These are phyloP conservation scores for Etheostoma nigrum DNA, from an alignment of 2,797 vertebrate genomes.

Conservation along the genomic window DNA sequence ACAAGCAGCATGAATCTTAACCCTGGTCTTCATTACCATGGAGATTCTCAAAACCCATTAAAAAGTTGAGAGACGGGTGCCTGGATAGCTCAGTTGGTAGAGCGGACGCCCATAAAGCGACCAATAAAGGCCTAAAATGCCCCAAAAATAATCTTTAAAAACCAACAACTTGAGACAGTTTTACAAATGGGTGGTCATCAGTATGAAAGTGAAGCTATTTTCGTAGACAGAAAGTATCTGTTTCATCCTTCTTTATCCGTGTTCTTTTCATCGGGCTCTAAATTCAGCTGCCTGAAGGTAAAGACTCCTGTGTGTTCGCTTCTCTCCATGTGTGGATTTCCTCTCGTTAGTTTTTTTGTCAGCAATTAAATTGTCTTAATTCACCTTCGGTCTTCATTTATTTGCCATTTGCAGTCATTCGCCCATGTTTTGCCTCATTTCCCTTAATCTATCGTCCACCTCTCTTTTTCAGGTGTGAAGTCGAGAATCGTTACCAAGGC, in stretches of 20 bases:
- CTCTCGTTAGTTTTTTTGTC: background rate
- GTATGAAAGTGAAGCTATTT: slow-evolving; percentile 21
- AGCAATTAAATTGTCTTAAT: slow-evolving; percentile 1
- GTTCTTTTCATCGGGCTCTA: background rate
- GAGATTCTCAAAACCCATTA: slow-evolving; percentile 23
- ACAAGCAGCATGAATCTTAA: slow-evolving; percentile 17
- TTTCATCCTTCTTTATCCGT: background rate
- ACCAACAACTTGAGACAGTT: slow-evolving; percentile 7
- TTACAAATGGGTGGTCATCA: slow-evolving; percentile 20
- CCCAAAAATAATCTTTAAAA: too few species aligned
- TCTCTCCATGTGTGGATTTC: background rate
- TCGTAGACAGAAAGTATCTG: background rate
- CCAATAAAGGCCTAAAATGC: too few species aligned
- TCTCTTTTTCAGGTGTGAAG: slow-evolving; percentile 91
- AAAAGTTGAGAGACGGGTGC: slow-evolving; percentile 11
- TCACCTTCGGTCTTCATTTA: background rate
- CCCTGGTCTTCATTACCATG: slow-evolving; percentile 20
- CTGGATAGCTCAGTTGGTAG: too few species aligned
- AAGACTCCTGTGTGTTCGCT: background rate
- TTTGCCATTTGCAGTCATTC: background rate
- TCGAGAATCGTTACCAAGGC: slow-evolving; percentile 98
- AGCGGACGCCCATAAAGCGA: too few species aligned
- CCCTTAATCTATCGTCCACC: background rate
- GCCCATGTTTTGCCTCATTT: background rate
- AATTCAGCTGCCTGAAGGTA: slow-evolving; percentile 4